A percentile compares a stretch with the other conserved stretches of the same genome.
These are phyloP conservation scores for Ethmia dodecea DNA, from an alignment of 2,888 invertebrate species.

Conservation along the genomic window DNA sequence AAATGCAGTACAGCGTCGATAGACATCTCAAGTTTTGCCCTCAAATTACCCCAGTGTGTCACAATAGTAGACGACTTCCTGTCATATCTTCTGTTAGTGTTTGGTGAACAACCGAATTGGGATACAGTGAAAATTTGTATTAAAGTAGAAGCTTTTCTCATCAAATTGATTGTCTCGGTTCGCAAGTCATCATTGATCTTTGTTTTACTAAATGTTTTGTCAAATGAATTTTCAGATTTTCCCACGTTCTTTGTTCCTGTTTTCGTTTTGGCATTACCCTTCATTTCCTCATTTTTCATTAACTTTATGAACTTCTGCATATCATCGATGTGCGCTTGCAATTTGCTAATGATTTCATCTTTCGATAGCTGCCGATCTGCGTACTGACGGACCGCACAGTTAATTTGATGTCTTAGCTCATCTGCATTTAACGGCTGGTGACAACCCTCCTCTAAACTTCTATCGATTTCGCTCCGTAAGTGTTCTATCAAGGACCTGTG, in stretches of 20 bases:
- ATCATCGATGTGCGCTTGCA: conserved; percentile 98
- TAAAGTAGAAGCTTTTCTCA: conserved; percentile 92
- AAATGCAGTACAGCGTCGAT: conserved; percentile 83
- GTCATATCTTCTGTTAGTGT: conserved; percentile 85
- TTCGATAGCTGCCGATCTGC: conserved; percentile 97
- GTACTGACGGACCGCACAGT: conserved; percentile 92
- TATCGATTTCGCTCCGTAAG: conserved; percentile 88
- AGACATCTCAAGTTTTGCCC: conserved; percentile 95
- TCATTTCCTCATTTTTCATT: conserved; percentile 87
- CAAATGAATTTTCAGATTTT: conserved; percentile 48
- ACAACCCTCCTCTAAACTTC: conserved; percentile 89
- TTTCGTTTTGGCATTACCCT: conserved; percentile 35
- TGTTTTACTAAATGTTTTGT: conserved; percentile 51
- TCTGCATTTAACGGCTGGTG: conserved; percentile 85
- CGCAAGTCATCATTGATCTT: conserved; percentile 63
- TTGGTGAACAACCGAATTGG: conserved; percentile 92
- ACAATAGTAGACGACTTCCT: conserved; percentile 90
- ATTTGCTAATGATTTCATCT: conserved; percentile 95
- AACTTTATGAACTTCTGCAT: conserved; percentile 97
- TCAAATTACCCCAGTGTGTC: conserved; percentile 97
- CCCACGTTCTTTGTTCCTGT: conserved; percentile 40
- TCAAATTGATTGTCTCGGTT: conserved; percentile 83
- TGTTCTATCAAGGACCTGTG: conserved; percentile 95
- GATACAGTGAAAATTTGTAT: conserved; percentile 95
- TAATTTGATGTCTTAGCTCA: conserved; percentile 92